Base-by-base conservation (phyloP, 2,888 invertebrate species). In the Drosophila villosipedis region DNA sequence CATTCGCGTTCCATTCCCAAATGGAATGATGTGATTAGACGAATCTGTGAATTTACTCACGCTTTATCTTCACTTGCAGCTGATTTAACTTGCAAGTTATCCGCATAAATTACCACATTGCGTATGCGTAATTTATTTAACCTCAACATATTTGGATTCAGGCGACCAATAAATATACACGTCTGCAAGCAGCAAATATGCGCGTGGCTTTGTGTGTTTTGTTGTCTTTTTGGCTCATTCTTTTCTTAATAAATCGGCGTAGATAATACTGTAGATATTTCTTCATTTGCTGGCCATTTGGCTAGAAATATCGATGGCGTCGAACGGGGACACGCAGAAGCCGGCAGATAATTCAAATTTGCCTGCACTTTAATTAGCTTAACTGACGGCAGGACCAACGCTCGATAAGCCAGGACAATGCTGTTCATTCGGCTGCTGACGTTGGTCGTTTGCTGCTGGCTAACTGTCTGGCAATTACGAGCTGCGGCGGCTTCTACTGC, bases 331-430 rank as follows among this genome's bases (percentile, higher is more conserved):
- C 30, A 63, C 78, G 30, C 68, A 33, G 68, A 71, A 78, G 67
- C 71, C 73, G 63, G 60, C 59, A 75, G 82, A 88, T 85, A 88
- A 90, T 67, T 88, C 88, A 81, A 81, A 85, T 85, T 83, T 83
- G 90, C 69, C 68, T 85, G 79, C 90, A 90, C 90, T 88, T 90
- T 85, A 90, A 90, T 85, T 90, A 90, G 81, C 86, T 74, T 73
- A 80, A 76, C 86, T 85, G 76, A 55, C 58, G 58, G 37, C 39
- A 28, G n/a, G 28, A 39, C 28, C 28, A n/a, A n/a, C 14, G 60
- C 60, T 30, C 54, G 49, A 43, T 28, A 52, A 61, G 37, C 57
- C 73, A 58, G 66, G 60, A 79, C 66, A 79, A 64, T 37, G 22
- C 64, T 52, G 50, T 22, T 58, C 49, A 28, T 25, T 55, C 52